Evolutionary conservation across 2,113 vertebrate species (phyloP).

Genomic region (Sphyrna mokarran): DNA sequence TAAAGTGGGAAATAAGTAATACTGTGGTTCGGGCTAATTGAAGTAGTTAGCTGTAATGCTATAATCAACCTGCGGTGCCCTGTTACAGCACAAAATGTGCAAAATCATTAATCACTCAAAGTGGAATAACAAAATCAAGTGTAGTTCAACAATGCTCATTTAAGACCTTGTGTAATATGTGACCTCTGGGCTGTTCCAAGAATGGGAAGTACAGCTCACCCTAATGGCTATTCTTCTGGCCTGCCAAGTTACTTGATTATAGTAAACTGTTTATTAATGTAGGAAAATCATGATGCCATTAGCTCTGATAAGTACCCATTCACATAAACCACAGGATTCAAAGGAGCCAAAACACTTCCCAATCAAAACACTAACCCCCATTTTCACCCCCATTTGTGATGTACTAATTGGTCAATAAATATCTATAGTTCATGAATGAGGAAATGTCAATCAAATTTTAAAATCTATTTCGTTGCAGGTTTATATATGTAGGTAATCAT

Average conservation of each 20-base stretch:
- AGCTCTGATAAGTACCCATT: not conserved
- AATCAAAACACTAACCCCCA: not conserved
- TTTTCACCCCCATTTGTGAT: not conserved
- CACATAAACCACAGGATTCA: not conserved
- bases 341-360: not conserved
- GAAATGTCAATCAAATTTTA: not conserved
- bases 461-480: not conserved
- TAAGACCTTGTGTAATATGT: not conserved
- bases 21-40: not conserved
- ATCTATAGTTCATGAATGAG: not conserved
- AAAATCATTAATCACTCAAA: not conserved
- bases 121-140: not conserved
- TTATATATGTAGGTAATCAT: not conserved
- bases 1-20: not conserved
- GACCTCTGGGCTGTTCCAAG: not conserved
- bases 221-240: not conserved
- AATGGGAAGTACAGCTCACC: not conserved
- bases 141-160: not conserved
- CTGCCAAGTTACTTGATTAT: not conserved
- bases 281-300: not conserved
- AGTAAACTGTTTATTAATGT: not conserved
- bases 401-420: not conserved
- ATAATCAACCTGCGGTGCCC: not conserved
- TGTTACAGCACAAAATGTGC: not conserved
- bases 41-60: not conserved